Percentiles rank a stretch among this genome's conserved stretches.
Evolutionary conservation across 1,140 invertebrate genomes (phyloP).

Genomic region (Eurosta solidaginis): DNA sequence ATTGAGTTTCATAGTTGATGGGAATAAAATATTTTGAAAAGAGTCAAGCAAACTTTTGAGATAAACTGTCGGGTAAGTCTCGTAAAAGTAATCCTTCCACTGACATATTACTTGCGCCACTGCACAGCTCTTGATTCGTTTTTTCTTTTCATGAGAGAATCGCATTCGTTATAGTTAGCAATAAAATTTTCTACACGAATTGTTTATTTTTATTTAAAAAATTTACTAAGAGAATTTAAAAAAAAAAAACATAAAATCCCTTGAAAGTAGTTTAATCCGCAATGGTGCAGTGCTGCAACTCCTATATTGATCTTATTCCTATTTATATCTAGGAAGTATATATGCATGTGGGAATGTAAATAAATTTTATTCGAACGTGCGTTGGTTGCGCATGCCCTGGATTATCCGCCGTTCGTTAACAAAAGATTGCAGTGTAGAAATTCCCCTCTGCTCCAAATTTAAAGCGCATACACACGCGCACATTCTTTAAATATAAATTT

Average conservation of each 20-base stretch:
- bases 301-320: too few relatives aligned
- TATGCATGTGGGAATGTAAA: not conserved
- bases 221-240: too few relatives aligned
- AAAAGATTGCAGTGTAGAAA: not conserved
- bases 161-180: conserved; percentile 17
- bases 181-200: not conserved
- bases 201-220: not conserved
- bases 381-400: not conserved
- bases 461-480: not conserved
- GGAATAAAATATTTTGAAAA: too few relatives aligned
- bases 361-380: not conserved
- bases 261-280: not conserved
- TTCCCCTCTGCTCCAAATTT: not conserved
- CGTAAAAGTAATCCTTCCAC: not conserved
- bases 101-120: not conserved
- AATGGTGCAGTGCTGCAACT: not conserved
- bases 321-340: too few relatives aligned
- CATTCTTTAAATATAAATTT: not conserved
- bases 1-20: not conserved
- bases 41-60: too few relatives aligned
- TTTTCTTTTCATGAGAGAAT: not conserved
- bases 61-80: not conserved
- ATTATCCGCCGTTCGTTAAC: not conserved
- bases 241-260: conserved; percentile 11
- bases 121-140: not conserved